Evolutionary conservation across 2,113 vertebrate species (phyloP), one percentile per base, ranked within the genome.

Genomic region (Oncorhynchus clarkii): DNA sequence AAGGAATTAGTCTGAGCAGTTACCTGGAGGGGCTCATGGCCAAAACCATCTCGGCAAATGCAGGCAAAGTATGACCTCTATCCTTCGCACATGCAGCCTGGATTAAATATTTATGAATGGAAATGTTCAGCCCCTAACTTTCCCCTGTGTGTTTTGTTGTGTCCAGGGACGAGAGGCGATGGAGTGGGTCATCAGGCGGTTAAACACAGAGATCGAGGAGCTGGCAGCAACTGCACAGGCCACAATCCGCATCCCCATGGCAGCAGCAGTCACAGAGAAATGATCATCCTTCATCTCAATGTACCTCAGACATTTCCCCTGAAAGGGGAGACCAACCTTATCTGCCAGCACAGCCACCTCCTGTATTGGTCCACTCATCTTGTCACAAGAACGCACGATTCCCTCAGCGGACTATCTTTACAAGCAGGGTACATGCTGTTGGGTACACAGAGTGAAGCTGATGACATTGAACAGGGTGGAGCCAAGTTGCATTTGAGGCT

Each of bases 11-110:
- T 87, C 93, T 99, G 39, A 97, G 98, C 85, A 98, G 96, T 86
- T 97, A 98, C 85, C 90, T 99, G 0, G 97, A 99, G 87, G 95
- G 96, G 39, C 91, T 99, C 59, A 99, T 99, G 97, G 97, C 95
- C 16, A 98, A 89, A 27, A 97, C 95, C 0, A 99, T 99, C 77
- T 99, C 98, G 16, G 92, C 93, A 22, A 99, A 99, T 31, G 98
- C 98, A 1, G 93, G 88, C 82, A 99, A 99, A 89, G 97, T 99
- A 80, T 89, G 89, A 83, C 1, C 3, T 51, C 20, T 18, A 34
- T 22, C 0, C 26, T 26, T 57, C 54, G 18, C 54, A 57, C n/a
- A n/a, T 24, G 20, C 59, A 62, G 59, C 59, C n/a, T 62, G 59
- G 59, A 9, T 22, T 8, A 62, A n/a, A 62, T 62, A 62, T 22